Conservation (phyloP, 2,797 vertebrate species). For the Prunella strophiata region DNA sequence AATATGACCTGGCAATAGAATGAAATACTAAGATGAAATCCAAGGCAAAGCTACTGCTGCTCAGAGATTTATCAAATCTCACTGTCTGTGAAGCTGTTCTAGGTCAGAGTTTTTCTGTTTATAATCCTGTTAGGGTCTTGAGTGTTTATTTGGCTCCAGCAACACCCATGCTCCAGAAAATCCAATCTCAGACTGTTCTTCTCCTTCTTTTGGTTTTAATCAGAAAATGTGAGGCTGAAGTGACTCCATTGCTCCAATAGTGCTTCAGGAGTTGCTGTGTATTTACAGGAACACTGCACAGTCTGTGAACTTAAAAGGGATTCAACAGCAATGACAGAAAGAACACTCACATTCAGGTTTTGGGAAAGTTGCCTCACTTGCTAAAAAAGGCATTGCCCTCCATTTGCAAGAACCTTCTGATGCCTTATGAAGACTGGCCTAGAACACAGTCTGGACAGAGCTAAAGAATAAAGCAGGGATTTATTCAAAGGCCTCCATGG, state of each 20-base stretch:
- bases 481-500: background rate
- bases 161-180: background rate
- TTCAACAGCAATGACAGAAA: background rate
- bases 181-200: background rate
- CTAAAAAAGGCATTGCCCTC: background rate
- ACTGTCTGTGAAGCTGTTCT: background rate
- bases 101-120: background rate
- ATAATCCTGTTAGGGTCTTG: background rate
- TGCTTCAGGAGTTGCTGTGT: background rate
- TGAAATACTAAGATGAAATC: background rate
- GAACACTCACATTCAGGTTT: background rate
- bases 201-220: background rate
- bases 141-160: background rate
- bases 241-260: background rate
- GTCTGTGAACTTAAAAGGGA: background rate
- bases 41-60: background rate
- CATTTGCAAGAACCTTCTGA: background rate
- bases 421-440: background rate
- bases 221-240: background rate
- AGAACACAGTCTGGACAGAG: rapidly evolving
- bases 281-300: background rate
- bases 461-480: background rate
- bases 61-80: background rate
- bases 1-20: background rate
- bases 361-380: background rate